These are phyloP conservation scores for Anseranas semipalmata DNA, from an alignment of 2,113 vertebrate genomes.

Conservation along the genomic window DNA sequence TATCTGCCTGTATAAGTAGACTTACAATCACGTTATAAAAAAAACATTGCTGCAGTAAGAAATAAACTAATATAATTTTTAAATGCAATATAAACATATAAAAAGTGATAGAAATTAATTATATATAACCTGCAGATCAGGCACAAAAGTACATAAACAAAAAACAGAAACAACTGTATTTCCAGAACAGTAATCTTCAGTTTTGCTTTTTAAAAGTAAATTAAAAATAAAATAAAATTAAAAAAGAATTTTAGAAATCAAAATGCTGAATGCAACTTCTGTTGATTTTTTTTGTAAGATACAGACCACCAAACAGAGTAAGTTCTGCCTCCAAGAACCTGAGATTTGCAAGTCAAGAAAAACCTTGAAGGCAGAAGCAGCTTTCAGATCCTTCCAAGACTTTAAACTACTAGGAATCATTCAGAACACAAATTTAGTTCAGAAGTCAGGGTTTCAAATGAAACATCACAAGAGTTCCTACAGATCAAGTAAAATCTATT, in stretches of 20 bases:
- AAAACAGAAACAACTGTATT: neutral
- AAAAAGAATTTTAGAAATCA: neutral
- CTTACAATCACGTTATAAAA: neutral
- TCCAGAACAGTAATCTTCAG: neutral
- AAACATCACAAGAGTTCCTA: neutral
- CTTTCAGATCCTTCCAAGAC: neutral
- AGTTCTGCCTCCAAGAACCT: neutral
- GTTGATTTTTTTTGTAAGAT: neutral
- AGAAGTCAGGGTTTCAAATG: neutral
- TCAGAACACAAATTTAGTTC: neutral
- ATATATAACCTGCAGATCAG: neutral
- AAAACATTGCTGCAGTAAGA: neutral
- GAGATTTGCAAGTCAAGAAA: neutral
- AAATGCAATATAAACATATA: neutral
- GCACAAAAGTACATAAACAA: neutral
- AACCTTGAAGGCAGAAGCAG: neutral
- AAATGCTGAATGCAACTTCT: neutral
- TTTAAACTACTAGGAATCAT: neutral
- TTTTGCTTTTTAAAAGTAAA: neutral
- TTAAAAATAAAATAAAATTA: neutral
- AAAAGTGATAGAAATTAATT: neutral
- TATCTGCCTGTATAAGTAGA: neutral
- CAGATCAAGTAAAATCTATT: neutral
- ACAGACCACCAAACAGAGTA: rapidly evolving
- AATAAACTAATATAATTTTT: neutral